Evolutionary conservation across 2,888 invertebrate species (phyloP).

Genomic region (Luperina nickerlii): DNA sequence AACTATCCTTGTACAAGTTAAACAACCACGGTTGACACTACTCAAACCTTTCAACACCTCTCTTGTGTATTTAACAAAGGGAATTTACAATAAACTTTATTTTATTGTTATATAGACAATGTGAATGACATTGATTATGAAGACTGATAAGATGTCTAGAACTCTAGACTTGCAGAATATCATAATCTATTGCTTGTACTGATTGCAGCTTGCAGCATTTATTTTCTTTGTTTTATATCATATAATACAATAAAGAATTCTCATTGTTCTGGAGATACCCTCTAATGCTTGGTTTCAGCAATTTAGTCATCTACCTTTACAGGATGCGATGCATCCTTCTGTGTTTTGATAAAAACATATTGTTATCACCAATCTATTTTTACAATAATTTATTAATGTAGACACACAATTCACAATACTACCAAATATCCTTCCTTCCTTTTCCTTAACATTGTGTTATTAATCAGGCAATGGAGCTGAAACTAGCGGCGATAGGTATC

Average conservation of each 20-base stretch:
- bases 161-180: conserved; percentile 8
- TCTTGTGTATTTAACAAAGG: not conserved
- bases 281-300: not conserved
- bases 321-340: not conserved
- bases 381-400: not conserved
- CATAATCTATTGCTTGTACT: not conserved
- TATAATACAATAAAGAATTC: not conserved
- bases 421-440: not conserved
- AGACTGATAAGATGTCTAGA: conserved; percentile 25
- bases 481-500: no score
- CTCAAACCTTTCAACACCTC: not conserved
- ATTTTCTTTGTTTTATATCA: not conserved
- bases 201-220: not conserved
- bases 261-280: not conserved
- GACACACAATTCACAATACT: not conserved
- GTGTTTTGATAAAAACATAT: not conserved
- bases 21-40: no score
- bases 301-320: not conserved
- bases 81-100: not conserved
- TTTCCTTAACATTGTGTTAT: not conserved
- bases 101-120: not conserved
- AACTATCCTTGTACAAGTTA: no score
- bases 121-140: conserved; percentile 36
- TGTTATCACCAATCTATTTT: not conserved
- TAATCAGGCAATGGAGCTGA: not conserved